phyloP scores from a whole-genome alignment of 1,140 invertebrate species.

The Rhizoglyphus robini region DNA sequence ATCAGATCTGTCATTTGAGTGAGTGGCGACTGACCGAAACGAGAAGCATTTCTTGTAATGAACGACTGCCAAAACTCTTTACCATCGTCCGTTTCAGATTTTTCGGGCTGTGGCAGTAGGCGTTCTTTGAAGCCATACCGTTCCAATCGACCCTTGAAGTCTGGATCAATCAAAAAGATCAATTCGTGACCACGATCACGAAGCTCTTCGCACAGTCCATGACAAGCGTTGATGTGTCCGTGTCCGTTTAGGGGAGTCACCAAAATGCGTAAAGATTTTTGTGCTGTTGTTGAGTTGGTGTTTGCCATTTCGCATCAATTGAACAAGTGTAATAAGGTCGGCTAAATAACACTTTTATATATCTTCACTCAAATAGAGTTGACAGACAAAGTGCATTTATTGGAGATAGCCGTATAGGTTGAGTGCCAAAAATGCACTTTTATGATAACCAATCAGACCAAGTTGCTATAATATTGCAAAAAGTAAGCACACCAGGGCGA shows the following conservation, averaged over 20 bases:
- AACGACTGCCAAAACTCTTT: not conserved
- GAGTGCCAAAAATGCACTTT: no score
- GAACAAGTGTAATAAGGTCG: no score
- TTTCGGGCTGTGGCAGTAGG: not conserved
- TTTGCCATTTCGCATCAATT: no score
- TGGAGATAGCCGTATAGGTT: no score
- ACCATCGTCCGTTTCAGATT: not conserved
- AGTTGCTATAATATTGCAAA: no score
- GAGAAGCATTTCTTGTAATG: not conserved
- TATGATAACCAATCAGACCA: no score
- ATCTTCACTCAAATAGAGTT: no score
- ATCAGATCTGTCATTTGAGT: not conserved
- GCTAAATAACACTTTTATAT: no score
- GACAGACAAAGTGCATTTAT: no score
- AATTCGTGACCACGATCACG: constrained; percentile 17
- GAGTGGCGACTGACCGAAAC: not conserved
- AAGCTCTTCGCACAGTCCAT: constrained; percentile 14
- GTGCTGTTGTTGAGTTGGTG: no score
- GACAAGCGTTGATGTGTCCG: constrained; percentile 19
- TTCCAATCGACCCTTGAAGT: not conserved
- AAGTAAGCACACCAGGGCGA: no score
- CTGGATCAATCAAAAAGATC: constrained; percentile 10
- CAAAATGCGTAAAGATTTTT: not conserved
- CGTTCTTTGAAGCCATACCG: not conserved
- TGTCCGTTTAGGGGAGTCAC: constrained; percentile 1